Conservation (phyloP, 92 coral and sea anemone species). For the Phenganax marumi region DNA sequence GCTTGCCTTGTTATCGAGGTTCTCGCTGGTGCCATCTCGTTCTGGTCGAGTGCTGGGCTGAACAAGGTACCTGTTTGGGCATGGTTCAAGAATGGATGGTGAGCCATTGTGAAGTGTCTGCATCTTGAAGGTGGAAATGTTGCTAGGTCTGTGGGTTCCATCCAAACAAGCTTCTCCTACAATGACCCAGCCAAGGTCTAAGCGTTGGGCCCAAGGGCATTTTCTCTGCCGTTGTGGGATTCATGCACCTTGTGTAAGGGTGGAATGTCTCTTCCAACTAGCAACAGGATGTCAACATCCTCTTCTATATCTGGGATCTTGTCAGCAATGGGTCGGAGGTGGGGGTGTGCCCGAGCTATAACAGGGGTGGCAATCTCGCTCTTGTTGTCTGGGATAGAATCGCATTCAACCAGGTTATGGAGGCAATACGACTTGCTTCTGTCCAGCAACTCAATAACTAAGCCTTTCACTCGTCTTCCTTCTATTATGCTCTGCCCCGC, state of each 20-base stretch:
- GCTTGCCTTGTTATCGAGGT: neutral
- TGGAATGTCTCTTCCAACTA: slow-evolving; percentile 55
- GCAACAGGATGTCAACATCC: slow-evolving; percentile 47
- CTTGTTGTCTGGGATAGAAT: too few species aligned
- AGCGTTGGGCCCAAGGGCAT: slow-evolving; percentile 58
- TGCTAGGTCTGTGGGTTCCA: slow-evolving; percentile 48
- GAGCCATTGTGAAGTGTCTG: slow-evolving; percentile 57
- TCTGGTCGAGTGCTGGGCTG: neutral
- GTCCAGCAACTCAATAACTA: too few species aligned
- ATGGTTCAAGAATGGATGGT: slow-evolving; percentile 50
- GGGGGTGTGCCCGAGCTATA: slow-evolving; percentile 53
- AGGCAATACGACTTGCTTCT: too few species aligned
- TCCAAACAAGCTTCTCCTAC: slow-evolving; percentile 56
- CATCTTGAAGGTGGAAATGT: slow-evolving; percentile 41
- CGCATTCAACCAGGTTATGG: too few species aligned
- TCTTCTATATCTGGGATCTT: slow-evolving; percentile 46
- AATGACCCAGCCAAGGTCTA: slow-evolving; percentile 64
- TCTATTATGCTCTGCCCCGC: too few species aligned
- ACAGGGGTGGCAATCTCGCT: slow-evolving; percentile 57
- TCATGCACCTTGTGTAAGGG: slow-evolving; percentile 61
- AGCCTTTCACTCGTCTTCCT: too few species aligned
- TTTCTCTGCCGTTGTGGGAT: slow-evolving; percentile 51
- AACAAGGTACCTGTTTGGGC: slow-evolving; percentile 44
- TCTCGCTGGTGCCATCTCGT: too few species aligned
- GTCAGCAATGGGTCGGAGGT: slow-evolving; percentile 29